Conservation (phyloP, 2,113 vertebrate species). For the Rhinoptilus africanus region DNA sequence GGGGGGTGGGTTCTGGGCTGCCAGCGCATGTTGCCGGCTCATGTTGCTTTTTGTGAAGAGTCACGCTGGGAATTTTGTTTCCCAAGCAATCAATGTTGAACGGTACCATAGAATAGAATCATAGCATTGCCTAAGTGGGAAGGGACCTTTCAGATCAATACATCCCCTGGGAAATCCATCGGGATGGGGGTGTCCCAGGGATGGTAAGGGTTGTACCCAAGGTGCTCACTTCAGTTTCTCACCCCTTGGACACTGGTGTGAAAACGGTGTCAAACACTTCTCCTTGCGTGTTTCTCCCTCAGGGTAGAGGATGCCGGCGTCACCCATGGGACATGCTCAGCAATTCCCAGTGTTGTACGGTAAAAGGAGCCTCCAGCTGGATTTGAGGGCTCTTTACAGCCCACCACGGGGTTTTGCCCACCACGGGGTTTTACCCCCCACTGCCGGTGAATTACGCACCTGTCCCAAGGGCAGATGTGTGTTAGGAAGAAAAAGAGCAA, state of each 20-base stretch:
- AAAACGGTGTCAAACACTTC: fast-evolving
- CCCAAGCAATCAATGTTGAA: fast-evolving
- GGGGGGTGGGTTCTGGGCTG: too few species aligned
- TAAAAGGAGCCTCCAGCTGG: background rate
- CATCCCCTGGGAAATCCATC: fast-evolving
- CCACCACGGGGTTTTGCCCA: background rate
- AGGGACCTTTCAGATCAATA: background rate
- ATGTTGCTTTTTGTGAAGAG: background rate
- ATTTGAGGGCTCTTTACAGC: background rate
- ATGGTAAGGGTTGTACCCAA: fast-evolving
- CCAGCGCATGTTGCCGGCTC: too few species aligned
- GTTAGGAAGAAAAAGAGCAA: background rate
- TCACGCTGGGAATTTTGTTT: fast-evolving
- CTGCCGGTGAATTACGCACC: background rate
- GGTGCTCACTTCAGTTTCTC: fast-evolving
- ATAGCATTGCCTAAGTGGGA: too few species aligned
- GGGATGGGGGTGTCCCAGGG: fast-evolving
- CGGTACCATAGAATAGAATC: too few species aligned
- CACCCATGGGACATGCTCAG: fast-evolving
- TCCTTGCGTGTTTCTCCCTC: fast-evolving
- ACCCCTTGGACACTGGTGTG: background rate
- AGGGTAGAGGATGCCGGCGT: background rate
- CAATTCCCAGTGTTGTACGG: fast-evolving
- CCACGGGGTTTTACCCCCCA: background rate
- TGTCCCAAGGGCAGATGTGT: fast-evolving